Base-by-base conservation (phyloP, 2,113 vertebrate genomes). In the Falcunculus frontatus region DNA sequence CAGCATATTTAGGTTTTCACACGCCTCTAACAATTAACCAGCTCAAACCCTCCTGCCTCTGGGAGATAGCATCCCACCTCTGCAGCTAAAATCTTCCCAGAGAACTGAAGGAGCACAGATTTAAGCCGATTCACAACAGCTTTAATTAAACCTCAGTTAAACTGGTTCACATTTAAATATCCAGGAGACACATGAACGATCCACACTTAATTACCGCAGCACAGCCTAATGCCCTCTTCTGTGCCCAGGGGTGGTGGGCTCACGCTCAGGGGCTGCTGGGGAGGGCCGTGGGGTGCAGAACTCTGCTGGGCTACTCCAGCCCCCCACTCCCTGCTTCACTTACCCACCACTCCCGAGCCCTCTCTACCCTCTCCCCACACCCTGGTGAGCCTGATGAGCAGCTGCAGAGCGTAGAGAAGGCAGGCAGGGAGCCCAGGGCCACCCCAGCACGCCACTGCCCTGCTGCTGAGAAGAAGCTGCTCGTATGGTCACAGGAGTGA, bases 311-410 rank as follows among this genome's bases (percentile, higher is more conserved):
- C 21, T 92, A 46, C 73, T 68, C 2, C 8, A 85, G 41, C 19
- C 11, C 37, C 59, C 39, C 1, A 2, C 37, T 80, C 37, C 21
- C 22, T 87, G 47, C 30, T 59, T 22, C 11, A 5, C 35, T 55
- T 1, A 0, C 7, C 37, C 1, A 1, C 11, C 0, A 1, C 11
- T 60, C 33, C 23, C 0, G 0, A 59, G 35, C 52, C 56, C 23
- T 30, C 74, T n/a, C 23, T 35, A 14, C 52, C 33, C 8, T 29
- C 37, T 72, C 27, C 59, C 47, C 6, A 3, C 14, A 29, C 27
- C 52, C 41, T 33, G 37, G 26, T 18, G 63, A 35, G 26, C 46
- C 59, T 2, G 30, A 14, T 0, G 0, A 92, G 76, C 95, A 96
- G 86, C 90, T 96, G 95, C 86, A 67, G 83, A 93, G 90, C 11